Conservation (phyloP, 2,797 vertebrate genomes). For the Rhynchotus rufescens region DNA sequence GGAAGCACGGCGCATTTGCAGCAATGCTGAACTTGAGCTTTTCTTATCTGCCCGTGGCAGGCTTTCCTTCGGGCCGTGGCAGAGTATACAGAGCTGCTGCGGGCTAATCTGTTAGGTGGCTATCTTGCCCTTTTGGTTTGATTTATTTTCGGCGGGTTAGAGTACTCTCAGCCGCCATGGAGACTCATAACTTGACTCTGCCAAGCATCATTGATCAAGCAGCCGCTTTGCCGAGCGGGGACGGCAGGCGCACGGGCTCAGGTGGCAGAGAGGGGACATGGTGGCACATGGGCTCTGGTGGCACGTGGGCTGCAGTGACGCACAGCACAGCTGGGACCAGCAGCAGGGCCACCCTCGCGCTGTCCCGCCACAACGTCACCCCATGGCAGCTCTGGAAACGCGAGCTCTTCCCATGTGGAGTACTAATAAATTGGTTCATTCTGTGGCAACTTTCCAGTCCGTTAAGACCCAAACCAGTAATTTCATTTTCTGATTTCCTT, state of each 20-base stretch:
- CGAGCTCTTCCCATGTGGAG: not conserved
- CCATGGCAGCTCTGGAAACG: not conserved
- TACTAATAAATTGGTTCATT: not conserved
- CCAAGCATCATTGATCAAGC: constrained; percentile 14
- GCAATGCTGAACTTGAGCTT: constrained; percentile 44
- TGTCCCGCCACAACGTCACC: not conserved
- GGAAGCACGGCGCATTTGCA: constrained; percentile 64
- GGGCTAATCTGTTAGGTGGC: constrained; percentile 51
- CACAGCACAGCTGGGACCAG: not conserved
- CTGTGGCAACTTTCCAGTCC: not conserved
- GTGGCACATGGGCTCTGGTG: no score
- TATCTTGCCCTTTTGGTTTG: constrained; percentile 59
- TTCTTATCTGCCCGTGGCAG: constrained; percentile 74
- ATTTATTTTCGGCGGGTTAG: constrained; percentile 68
- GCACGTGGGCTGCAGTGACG: not conserved
- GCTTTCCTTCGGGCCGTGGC: constrained; percentile 59
- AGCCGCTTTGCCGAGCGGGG: constrained; percentile 14
- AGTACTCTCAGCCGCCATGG: constrained; percentile 20
- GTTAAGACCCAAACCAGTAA: not conserved
- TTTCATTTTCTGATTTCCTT: not conserved
- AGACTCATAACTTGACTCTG: constrained; percentile 34
- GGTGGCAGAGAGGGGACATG: no score
- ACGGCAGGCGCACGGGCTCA: no score
- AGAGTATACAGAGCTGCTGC: constrained; percentile 44
- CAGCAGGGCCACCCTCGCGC: not conserved